These are phyloP conservation scores for Halocynthia aurantium DNA, from an alignment of 23 tunicate species.

Conservation along the genomic window DNA sequence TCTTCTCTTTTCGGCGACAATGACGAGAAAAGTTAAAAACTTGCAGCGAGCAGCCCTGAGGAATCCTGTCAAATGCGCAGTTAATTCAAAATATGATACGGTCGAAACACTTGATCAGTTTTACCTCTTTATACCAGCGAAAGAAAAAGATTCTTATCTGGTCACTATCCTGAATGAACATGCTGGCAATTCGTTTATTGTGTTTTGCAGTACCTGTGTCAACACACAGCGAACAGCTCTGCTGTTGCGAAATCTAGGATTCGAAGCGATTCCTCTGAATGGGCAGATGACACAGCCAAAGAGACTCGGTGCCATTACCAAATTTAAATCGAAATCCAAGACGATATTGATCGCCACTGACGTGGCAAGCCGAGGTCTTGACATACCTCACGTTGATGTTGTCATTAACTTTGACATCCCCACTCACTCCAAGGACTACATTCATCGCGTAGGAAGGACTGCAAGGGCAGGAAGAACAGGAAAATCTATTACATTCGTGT, in stretches of 20 bases:
- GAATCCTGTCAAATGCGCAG: slow-evolving; percentile 85
- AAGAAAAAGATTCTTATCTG: slow-evolving; percentile 80
- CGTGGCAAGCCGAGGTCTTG: slow-evolving; percentile 94
- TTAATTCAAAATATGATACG: slow-evolving; percentile 84
- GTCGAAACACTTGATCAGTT: slow-evolving; percentile 74
- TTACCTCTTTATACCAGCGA: slow-evolving; percentile 81
- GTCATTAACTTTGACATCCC: slow-evolving; percentile 86
- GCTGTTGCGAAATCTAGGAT: slow-evolving; percentile 58
- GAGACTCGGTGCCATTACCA: slow-evolving; percentile 81
- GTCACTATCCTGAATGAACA: slow-evolving; percentile 77
- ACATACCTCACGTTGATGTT: slow-evolving; percentile 90
- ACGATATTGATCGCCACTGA: slow-evolving; percentile 83
- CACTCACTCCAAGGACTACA: slow-evolving; percentile 80
- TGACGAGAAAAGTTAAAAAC: slow-evolving; percentile 92
- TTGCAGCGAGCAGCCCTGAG: slow-evolving; percentile 88
- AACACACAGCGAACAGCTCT: slow-evolving; percentile 67
- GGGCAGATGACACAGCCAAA: slow-evolving; percentile 95
- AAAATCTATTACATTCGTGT: slow-evolving; percentile 81
- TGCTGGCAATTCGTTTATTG: slow-evolving; percentile 76
- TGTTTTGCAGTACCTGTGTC: slow-evolving; percentile 79
- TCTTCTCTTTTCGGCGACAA: slow-evolving; percentile 89
- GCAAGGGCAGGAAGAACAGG: slow-evolving; percentile 96
- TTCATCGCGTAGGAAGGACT: slow-evolving; percentile 94
- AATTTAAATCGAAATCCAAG: slow-evolving; percentile 68
- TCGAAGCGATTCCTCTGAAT: slow-evolving; percentile 78